Conservation (phyloP, 2,888 invertebrate species). For the Eupithecia inturbata region DNA sequence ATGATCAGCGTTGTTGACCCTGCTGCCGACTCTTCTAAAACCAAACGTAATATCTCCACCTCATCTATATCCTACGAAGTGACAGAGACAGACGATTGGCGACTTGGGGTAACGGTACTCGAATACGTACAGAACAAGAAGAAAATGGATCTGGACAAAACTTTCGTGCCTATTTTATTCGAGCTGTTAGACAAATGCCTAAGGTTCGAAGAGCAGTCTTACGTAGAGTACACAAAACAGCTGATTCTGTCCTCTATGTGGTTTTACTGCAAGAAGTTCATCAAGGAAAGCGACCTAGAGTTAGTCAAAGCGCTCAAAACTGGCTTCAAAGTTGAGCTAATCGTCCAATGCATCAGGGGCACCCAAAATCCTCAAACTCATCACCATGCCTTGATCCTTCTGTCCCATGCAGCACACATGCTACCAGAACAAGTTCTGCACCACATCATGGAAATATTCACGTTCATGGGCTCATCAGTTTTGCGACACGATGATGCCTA, state of each 20-base stretch:
- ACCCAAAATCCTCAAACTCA: constrained; percentile 98
- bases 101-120: constrained; percentile 89
- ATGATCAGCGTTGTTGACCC: constrained; percentile 85
- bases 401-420: constrained; percentile 90
- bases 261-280: constrained; percentile 87
- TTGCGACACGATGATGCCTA: constrained; percentile 97
- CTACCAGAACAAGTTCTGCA: constrained; percentile 94
- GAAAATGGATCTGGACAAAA: constrained; percentile 87
- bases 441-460: constrained; percentile 98
- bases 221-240: constrained; percentile 95
- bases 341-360: constrained; percentile 94
- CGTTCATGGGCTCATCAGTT: constrained; percentile 98
- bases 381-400: constrained; percentile 93
- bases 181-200: constrained; percentile 91
- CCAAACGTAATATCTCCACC: constrained; percentile 72
- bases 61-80: constrained; percentile 84
- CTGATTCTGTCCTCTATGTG: constrained; percentile 90
- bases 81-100: constrained; percentile 89
- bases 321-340: constrained; percentile 88
- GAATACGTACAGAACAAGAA: constrained; percentile 94
- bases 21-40: constrained; percentile 65
- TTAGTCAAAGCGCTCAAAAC: constrained; percentile 76
- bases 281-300: constrained; percentile 68
- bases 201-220: constrained; percentile 91
- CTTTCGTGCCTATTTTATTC: constrained; percentile 90